phyloP scores from a whole-genome alignment of 2,113 vertebrate genomes.

The Callipepla squamata region DNA sequence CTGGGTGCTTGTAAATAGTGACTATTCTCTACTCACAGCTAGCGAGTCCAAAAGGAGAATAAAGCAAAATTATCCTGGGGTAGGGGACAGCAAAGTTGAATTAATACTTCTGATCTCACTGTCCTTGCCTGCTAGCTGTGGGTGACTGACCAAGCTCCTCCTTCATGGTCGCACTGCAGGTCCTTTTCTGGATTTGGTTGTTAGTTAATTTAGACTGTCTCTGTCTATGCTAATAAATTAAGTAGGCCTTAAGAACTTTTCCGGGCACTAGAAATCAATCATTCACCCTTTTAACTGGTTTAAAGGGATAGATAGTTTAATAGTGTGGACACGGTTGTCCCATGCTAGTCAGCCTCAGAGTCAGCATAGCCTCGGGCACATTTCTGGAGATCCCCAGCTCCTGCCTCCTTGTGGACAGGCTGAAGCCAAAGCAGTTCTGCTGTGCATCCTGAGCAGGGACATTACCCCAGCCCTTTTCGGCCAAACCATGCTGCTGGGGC shows the following conservation, averaged over 20 bases:
- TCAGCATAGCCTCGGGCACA: neutral
- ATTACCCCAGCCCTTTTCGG: neutral
- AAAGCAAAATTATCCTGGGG: neutral
- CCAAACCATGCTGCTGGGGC: neutral
- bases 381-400: neutral
- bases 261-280: slow-evolving; percentile 51
- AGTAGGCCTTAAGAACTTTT: slow-evolving; percentile 40
- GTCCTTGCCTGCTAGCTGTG: neutral
- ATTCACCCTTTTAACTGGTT: neutral
- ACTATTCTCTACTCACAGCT: neutral
- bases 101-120: neutral
- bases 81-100: neutral
- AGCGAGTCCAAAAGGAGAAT: neutral
- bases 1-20: neutral
- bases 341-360: neutral
- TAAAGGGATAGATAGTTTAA: neutral
- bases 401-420: fast-evolving
- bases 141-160: neutral
- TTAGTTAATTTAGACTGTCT: neutral
- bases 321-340: neutral
- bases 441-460: neutral
- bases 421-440: neutral
- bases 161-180: neutral
- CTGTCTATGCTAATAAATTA: slow-evolving; percentile 38
- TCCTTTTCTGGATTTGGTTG: neutral